phyloP scores from a whole-genome alignment of 2,888 invertebrate species.

The Agonopterix alstromeriana region DNA sequence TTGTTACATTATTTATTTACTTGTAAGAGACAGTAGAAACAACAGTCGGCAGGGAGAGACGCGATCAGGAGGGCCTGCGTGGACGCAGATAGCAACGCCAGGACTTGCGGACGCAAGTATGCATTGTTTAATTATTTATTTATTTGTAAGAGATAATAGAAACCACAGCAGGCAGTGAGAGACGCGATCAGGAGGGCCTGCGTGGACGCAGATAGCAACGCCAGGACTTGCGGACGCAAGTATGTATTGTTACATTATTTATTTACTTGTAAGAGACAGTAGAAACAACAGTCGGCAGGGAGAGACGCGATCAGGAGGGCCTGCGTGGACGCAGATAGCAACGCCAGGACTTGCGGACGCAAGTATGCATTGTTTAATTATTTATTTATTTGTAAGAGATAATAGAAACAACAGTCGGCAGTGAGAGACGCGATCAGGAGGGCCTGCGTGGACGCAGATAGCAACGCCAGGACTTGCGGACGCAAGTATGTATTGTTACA shows the following conservation, averaged over 20 bases:
- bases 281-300: slow-evolving; percentile 85
- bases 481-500: slow-evolving; percentile 79
- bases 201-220: slow-evolving; percentile 94
- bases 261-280: too few species aligned
- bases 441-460: slow-evolving; percentile 95
- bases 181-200: slow-evolving; percentile 93
- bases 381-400: too few species aligned
- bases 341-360: slow-evolving; percentile 88
- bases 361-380: slow-evolving; percentile 72
- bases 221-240: slow-evolving; percentile 89
- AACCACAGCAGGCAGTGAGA: slow-evolving; percentile 84
- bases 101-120: slow-evolving; percentile 88
- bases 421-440: slow-evolving; percentile 90
- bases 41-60: slow-evolving; percentile 86
- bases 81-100: slow-evolving; percentile 95
- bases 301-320: slow-evolving; percentile 91
- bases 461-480: slow-evolving; percentile 88
- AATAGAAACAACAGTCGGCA: slow-evolving; percentile 85
- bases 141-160: too few species aligned
- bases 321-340: slow-evolving; percentile 94
- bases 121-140: slow-evolving; percentile 11
- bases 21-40: too few species aligned
- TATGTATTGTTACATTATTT: slow-evolving; percentile 43
- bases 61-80: slow-evolving; percentile 90
- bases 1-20: too few species aligned